These are phyloP conservation scores for Operophtera brumata DNA, from an alignment of 2,888 invertebrate species.

Conservation along the genomic window DNA sequence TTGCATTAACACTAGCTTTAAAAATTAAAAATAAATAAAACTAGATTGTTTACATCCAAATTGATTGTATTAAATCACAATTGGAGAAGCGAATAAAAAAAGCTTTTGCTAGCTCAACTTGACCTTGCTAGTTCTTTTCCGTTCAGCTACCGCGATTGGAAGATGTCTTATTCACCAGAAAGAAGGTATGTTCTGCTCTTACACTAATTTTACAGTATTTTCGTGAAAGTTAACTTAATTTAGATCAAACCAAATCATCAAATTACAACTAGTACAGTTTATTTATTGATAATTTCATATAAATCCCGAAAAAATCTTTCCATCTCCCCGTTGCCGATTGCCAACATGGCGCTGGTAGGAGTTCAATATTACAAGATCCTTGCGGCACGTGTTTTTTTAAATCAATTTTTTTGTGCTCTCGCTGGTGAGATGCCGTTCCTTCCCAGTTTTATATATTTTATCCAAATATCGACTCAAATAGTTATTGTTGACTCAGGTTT, in stretches of 20 bases:
- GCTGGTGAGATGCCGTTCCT: neutral
- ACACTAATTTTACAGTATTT: slow-evolving; percentile 46
- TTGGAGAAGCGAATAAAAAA: slow-evolving; percentile 50
- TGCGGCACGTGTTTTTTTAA: slow-evolving; percentile 69
- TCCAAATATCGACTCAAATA: neutral
- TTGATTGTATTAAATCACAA: slow-evolving; percentile 17
- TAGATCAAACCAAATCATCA: slow-evolving; percentile 14
- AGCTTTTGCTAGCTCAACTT: slow-evolving; percentile 77
- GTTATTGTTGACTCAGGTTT: slow-evolving; percentile 8
- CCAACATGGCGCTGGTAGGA: slow-evolving; percentile 80
- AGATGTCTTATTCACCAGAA: slow-evolving; percentile 91
- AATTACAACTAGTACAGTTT: slow-evolving; percentile 17
- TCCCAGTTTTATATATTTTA: neutral
- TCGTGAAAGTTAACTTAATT: slow-evolving; percentile 40
- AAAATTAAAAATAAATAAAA: slow-evolving; percentile 55
- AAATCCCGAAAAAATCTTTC: slow-evolving; percentile 47
- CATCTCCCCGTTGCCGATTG: slow-evolving; percentile 72
- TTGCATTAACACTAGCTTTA: slow-evolving; percentile 35
- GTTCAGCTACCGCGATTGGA: slow-evolving; percentile 88
- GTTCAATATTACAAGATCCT: slow-evolving; percentile 60
- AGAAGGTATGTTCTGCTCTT: slow-evolving; percentile 86
- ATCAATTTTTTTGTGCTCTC: slow-evolving; percentile 4
- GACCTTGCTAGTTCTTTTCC: slow-evolving; percentile 84
- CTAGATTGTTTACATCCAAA: slow-evolving; percentile 36
- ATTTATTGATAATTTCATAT: slow-evolving; percentile 30